Base-by-base conservation (phyloP, 2,888 invertebrate species). In the Eremobia ochroleuca region DNA sequence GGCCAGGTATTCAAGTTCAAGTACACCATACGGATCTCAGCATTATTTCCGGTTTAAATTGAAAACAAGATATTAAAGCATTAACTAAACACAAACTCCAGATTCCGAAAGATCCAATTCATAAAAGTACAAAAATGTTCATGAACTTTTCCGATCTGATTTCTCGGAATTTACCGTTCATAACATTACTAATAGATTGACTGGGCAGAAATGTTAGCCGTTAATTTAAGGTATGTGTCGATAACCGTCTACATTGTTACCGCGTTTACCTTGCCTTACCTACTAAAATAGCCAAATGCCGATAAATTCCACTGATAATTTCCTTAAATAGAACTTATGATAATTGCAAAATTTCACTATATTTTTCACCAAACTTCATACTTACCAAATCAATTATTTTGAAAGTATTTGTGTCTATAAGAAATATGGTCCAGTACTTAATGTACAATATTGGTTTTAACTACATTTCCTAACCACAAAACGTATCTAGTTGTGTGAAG, bases 381-480 rank as follows among this genome's bases (percentile, higher is more conserved):
- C 52, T 62, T 34, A 25, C 49, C 4, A 64, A 69, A 65, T 79
- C 5, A 18, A 64, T 67, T 34, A 83, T 70, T 76, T 76, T 65
- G n/a, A 78, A 78, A 73, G 55, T 62, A 37, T 81, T 69, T 70
- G 28, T 71, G n/a, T 81, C 18, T 58, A 43, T 43, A 70, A 52
- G 43, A 68, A 70, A 83, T 73, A 79, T 85, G 67, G 76, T 43
- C 58, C 86, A 73, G 66, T 65, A 86, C 73, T 70, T 73, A 86
- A 83, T 79, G 76, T 77, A 73, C 66, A 67, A 77, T 85, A 85
- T 77, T 83, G 77, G 79, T 85, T 79, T 85, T 82, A 80, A 82
- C 81, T 85, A 77, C 70, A 79, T 90, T 91, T 87, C 89, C 82
- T 91, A 88, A 91, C 84, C 75, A 88, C 83, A 88, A 89, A 88